phyloP scores from a whole-genome alignment of 2,888 invertebrate genomes.

The Itoplectis maculator region DNA sequence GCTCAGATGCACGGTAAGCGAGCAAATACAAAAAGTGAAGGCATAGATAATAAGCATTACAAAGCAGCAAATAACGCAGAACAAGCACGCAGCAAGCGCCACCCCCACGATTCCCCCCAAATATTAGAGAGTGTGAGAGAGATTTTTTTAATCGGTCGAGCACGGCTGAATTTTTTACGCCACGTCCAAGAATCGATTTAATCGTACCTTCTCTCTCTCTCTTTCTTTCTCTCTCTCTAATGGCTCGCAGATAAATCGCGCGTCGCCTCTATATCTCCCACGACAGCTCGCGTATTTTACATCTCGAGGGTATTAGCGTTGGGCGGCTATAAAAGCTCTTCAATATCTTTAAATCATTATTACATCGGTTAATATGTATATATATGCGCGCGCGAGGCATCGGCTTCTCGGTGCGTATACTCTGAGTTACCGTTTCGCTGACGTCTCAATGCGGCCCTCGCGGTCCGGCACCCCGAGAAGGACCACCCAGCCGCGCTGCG shows the following conservation, averaged over 20 bases:
- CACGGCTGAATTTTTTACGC: constrained; percentile 13
- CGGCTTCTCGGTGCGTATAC: constrained; percentile 62
- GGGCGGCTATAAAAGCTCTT: constrained; percentile 53
- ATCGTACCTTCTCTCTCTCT: constrained; percentile 1
- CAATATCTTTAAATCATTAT: constrained; percentile 53
- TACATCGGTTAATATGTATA: constrained; percentile 27
- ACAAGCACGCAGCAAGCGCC: no score
- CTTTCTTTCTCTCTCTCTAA: background rate
- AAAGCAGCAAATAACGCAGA: no score
- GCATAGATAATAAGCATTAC: no score
- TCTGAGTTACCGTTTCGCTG: constrained; percentile 76
- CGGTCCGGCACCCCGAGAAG: constrained; percentile 68
- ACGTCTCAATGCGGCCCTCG: constrained; percentile 78
- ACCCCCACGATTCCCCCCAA: background rate
- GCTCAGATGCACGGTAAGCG: no score
- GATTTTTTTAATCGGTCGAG: constrained; percentile 5
- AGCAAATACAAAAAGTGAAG: no score
- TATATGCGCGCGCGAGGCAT: constrained; percentile 24
- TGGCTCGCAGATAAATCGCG: constrained; percentile 44
- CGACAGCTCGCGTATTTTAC: constrained; percentile 48
- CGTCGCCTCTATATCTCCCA: constrained; percentile 23
- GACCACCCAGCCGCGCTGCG: constrained; percentile 77
- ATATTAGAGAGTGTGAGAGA: background rate
- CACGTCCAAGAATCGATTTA: constrained; percentile 15
- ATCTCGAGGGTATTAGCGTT: constrained; percentile 43